Percentiles rank a stretch among this genome's conserved stretches.
phyloP scores from a whole-genome alignment of 2,797 vertebrate genomes.

The Gallinago solitaria region DNA sequence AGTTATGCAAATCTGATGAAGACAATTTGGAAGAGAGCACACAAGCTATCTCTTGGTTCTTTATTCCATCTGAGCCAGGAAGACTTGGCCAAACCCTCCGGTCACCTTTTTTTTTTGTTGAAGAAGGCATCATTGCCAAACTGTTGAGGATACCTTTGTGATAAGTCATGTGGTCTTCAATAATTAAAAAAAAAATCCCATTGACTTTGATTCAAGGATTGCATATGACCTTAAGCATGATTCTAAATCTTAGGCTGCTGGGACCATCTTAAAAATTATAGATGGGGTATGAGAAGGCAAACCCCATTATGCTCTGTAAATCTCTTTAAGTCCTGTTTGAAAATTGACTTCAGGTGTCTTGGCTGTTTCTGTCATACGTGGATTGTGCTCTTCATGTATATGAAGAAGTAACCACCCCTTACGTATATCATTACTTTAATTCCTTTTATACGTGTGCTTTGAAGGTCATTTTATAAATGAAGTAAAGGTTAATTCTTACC shows the following conservation, averaged over 20 bases:
- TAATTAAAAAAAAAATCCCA: not conserved
- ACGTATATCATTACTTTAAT: not conserved
- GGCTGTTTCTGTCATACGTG: not conserved
- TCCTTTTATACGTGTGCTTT: not conserved
- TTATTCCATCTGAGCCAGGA: not conserved
- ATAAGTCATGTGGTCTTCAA: not conserved
- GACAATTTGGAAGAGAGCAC: not conserved
- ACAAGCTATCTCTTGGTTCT: not conserved
- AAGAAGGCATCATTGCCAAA: not conserved
- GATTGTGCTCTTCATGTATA: not conserved
- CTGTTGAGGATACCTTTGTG: not conserved
- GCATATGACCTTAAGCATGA: not conserved
- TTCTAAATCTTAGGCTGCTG: not conserved
- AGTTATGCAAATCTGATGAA: not conserved
- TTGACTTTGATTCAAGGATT: not conserved
- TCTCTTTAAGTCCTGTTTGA: not conserved
- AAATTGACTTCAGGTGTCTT: not conserved
- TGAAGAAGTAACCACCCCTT: not conserved
- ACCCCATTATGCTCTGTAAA: not conserved
- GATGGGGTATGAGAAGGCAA: not conserved
- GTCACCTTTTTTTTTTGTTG: not conserved
- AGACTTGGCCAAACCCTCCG: not conserved
- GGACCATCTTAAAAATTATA: not conserved
- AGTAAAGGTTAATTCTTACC: not conserved
- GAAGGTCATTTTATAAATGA: not conserved